Evolutionary conservation across 1,140 invertebrate species (phyloP), one percentile per base, ranked within the genome.

Genomic region (Ceratosolen fusciceps): DNA sequence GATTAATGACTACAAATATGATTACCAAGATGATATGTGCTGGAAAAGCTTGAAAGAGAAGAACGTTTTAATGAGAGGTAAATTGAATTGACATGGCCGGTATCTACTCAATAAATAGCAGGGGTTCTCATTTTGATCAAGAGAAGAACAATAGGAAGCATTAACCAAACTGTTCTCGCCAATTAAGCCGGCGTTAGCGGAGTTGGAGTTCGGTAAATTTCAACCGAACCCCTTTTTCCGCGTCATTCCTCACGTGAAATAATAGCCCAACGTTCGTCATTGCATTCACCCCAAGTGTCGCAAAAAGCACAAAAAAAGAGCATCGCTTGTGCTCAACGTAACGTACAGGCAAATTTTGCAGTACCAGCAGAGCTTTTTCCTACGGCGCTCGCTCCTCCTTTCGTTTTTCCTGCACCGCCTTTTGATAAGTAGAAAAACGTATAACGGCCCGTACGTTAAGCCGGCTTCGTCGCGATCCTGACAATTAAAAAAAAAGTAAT

Each of bases 391-490:
- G 39, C 9, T 16, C 39, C 67, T 47, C 67, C 24, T 29, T 21
- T 1, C n/a, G 37, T 21, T 39, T 39, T 39, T 67, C 31, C 2
- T 5, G 34, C 19, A 31, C 34, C n/a, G 4, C 1, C 2, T 26
- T 34, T 29, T n/a, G 4, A n/a, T 8, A 43, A 68, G 37, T 68
- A 68, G 67, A 68, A 68, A 68, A 68, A 68, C 67, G n/a, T 68
- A 26, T 68, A 68, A 68, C 39, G 67, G 67, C 67, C 24, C 67
- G 37, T 26, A 26, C 37, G n/a, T 26, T 26, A 26, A 43, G 39
- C 10, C 65, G 12, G 7, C 24, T 67, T 37, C 31, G 62, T 10
- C 3, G 16, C n/a, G 60, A n/a, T 29, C 29, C 3, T 16, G 68
- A 8, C 2, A 14, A 52, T 49, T 0, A 21, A 21, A 16, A 3